Conservation (phyloP, 2,888 invertebrate species). For the Pantelozetes paolii region DNA sequence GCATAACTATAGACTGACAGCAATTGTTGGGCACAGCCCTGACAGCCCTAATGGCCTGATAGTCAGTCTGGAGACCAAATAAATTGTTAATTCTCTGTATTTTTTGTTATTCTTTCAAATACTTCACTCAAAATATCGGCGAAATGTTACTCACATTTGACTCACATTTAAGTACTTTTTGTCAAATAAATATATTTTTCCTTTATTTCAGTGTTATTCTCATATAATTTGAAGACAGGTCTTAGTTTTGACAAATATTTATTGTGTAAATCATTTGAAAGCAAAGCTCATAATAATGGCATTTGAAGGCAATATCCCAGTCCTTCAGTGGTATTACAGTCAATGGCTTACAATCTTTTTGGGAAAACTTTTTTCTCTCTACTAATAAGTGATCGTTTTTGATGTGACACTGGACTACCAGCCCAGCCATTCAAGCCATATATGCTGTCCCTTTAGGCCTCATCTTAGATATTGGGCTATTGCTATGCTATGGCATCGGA, state of each 20-base stretch:
- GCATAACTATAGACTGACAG: not conserved
- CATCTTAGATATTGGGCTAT: not conserved
- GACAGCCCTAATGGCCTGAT: not conserved
- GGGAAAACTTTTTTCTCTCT: not conserved
- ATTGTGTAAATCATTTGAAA: slow-evolving; percentile 10
- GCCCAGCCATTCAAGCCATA: slow-evolving; percentile 9
- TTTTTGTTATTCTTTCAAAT: not conserved
- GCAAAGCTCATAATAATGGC: slow-evolving; percentile 12
- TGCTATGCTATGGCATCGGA: slow-evolving; percentile 8
- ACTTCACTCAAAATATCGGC: too few relatives aligned
- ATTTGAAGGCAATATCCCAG: not conserved
- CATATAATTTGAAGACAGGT: not conserved
- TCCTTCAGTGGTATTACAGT: not conserved
- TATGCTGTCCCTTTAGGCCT: slow-evolving; percentile 29
- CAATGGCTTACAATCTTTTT: too few relatives aligned
- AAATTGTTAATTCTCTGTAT: slow-evolving; percentile 14
- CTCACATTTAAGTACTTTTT: slow-evolving; percentile 13
- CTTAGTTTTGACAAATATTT: slow-evolving; percentile 8
- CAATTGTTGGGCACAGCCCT: slow-evolving; percentile 13
- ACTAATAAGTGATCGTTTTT: slow-evolving; percentile 13
- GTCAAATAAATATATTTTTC: not conserved
- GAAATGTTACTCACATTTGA: not conserved
- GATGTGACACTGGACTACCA: slow-evolving; percentile 9
- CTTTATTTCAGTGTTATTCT: slow-evolving; percentile 3
- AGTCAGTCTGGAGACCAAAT: slow-evolving; percentile 21